Base-by-base conservation (phyloP, 1,140 invertebrate species). In the Caenorhabditis brenneri region DNA sequence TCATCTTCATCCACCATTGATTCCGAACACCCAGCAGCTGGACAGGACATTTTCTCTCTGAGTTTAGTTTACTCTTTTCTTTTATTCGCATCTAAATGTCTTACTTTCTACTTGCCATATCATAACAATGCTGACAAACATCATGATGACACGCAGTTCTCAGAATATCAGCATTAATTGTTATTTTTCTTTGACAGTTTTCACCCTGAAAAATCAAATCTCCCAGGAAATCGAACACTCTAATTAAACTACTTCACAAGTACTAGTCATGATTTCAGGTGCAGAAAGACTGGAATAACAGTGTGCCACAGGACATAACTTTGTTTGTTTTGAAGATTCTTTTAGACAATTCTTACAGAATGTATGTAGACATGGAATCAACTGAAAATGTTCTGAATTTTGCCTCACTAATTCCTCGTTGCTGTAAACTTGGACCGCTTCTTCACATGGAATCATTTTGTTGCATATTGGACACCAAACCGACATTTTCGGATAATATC, bases 121-220 rank as follows among this genome's bases (percentile, higher is more conserved):
- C 84, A 53, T 69, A 88, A 55, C 87, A 87, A 33, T 88, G 65
- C 3, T 22, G 58, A 80, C 87, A 88, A 29, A 87, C 46, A 19
- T 88, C 83, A 53, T 87, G 87, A 22, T 82, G 74, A 79, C 87
- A 87, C 9, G 49, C 51, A 0, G 82, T 60, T 31, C 82, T 82
- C 60, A 58, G 80, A 31, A 87, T 42, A 48, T 87, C 87, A 24
- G 42, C 53, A 12, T 85, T 65, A 0, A 42, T 48, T 15, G 29
- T 55, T 22, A 88, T 74, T 33, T 86, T 87, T 55, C 86, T 65
- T n/a, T 74, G 80, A 53, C 87, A 87, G 33, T 85, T 39, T 27
- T 87, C 83, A 33, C 88, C 88, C 24, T 87, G 85, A 29, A 87
- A 1, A 0, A 48, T 27, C 53, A n/a, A 55, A 6, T 55, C 9